phyloP scores from a whole-genome alignment of 1,140 invertebrate species.

The Trachelipus rathkii region DNA sequence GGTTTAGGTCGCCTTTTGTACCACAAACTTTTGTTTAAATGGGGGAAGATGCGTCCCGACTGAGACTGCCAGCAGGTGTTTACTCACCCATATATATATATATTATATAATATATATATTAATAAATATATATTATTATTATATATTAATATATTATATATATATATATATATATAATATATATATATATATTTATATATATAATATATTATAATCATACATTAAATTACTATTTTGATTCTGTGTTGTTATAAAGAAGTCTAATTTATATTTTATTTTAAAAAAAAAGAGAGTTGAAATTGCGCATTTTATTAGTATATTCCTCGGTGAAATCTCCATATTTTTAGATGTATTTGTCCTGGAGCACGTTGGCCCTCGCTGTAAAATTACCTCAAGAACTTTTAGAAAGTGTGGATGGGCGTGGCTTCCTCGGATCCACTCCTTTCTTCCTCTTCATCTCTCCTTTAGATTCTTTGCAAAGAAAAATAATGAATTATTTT shows the following conservation, averaged over 20 bases:
- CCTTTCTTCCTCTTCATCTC: neutral
- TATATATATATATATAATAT: too few species aligned
- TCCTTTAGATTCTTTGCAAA: neutral
- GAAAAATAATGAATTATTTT: neutral
- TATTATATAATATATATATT: too few species aligned
- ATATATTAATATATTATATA: too few species aligned
- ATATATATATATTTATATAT: too few species aligned
- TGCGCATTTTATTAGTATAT: too few species aligned
- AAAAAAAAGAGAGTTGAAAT: too few species aligned
- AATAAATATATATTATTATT: too few species aligned
- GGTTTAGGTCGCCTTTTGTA: neutral
- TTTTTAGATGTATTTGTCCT: neutral
- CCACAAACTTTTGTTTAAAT: neutral
- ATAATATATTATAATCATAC: too few species aligned
- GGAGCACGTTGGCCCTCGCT: neutral
- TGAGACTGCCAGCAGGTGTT: neutral
- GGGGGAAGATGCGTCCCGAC: neutral
- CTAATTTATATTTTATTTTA: too few species aligned
- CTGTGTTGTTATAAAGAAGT: too few species aligned
- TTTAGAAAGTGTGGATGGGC: neutral
- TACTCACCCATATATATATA: too few species aligned
- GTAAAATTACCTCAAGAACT: neutral
- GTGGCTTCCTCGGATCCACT: neutral
- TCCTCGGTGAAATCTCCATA: neutral
- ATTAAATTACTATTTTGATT: too few species aligned